Evolutionary conservation across 2,797 vertebrate genomes (phyloP), one percentile per base, ranked within the genome.

Genomic region (Spheniscus humboldti): DNA sequence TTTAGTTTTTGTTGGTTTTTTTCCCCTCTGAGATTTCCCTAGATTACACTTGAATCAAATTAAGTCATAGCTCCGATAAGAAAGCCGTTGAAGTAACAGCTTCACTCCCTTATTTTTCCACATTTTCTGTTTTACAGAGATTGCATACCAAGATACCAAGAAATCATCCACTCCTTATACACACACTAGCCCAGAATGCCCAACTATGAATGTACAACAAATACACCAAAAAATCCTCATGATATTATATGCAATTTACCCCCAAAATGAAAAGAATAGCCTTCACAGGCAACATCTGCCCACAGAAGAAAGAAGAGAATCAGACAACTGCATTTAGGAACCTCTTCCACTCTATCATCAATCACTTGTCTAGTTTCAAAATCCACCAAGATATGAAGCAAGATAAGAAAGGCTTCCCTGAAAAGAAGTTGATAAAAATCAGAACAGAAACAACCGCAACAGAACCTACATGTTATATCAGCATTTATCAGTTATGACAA

Each of bases 371-470:
- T 94, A 43, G 17, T 79, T 92, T 89, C 80, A 94, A 86, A 92
- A 79, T 62, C 64, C 53, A 86, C 52, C 25, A 60, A 87, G 86
- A 92, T 39, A 85, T 0, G 1, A 74, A 83, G 39, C 30, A 77
- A 94, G 67, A 91, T 56, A 91, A 93, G 78, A 94, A 95, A 92
- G 52, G 78, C 86, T 95, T 93, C 69, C 87, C 87, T 92, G 62
- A 88, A 92, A 96, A 96, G 63, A 78, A 90, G 76, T 0, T 75
- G 91, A 94, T 92, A 91, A 94, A 91, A 92, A 86, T 94, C 87
- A 59, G 66, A 87, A 72, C 35, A 90, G 92, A 82, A 93, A 71
- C 90, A 93, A 89, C 72, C 62, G 94, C 92, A 96, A 89, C 86
- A 96, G 72, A 89, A 80, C 92, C 95, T 68, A 94, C 88, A 60